phyloP scores from a whole-genome alignment of 2,888 invertebrate species.

The Furcula furcula region DNA sequence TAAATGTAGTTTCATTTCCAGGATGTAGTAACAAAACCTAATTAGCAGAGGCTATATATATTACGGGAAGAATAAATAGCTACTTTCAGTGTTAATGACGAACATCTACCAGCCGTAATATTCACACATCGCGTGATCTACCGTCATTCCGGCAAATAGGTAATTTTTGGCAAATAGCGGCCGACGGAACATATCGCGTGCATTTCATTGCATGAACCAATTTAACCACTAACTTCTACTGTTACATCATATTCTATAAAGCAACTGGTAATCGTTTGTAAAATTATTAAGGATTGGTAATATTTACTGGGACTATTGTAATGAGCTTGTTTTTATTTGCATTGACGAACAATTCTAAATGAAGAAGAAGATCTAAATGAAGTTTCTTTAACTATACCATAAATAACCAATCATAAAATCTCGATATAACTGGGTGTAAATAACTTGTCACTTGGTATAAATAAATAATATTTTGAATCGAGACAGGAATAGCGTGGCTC shows the following conservation, averaged over 20 bases:
- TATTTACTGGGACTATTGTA: too few species aligned
- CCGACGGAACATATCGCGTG: conserved; percentile 13
- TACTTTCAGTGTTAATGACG: conserved; percentile 8
- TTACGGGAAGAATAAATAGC: conserved; percentile 3
- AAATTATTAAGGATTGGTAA: too few species aligned
- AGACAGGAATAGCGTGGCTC: too few species aligned
- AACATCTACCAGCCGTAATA: conserved; percentile 17
- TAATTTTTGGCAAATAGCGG: conserved; percentile 18
- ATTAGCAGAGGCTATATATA: background rate
- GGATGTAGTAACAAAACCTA: background rate
- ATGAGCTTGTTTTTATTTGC: too few species aligned
- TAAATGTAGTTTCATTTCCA: too few species aligned
- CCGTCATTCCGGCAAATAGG: conserved; percentile 12
- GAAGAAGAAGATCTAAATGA: too few species aligned
- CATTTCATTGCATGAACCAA: conserved; percentile 11
- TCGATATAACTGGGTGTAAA: too few species aligned
- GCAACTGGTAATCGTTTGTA: background rate
- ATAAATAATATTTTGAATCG: too few species aligned
- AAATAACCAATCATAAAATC: too few species aligned
- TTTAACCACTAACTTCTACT: conserved; percentile 3
- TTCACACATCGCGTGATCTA: conserved; percentile 25
- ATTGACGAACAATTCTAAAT: too few species aligned
- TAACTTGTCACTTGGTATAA: too few species aligned
- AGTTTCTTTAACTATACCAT: too few species aligned
- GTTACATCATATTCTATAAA: conserved; percentile 7